Evolutionary conservation across 2,888 invertebrate genomes (phyloP).

Genomic region (Nomada fucata): DNA sequence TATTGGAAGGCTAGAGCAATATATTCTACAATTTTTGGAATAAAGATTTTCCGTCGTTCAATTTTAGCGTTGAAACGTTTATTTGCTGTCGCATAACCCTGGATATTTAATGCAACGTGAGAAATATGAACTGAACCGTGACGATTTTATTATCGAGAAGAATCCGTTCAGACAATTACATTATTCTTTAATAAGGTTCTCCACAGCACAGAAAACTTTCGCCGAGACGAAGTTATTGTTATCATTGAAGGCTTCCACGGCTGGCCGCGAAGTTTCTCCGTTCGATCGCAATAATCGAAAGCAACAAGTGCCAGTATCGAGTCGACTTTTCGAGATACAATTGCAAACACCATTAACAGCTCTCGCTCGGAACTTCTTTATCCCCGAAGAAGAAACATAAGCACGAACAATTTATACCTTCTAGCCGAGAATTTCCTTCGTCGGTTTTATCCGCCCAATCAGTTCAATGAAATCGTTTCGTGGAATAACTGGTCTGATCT

Average conservation of each 20-base stretch:
- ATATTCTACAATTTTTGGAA: too few species aligned
- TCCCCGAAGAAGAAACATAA: conserved; percentile 30
- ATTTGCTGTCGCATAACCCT: too few species aligned
- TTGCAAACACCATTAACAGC: conserved; percentile 30
- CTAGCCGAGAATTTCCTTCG: background rate
- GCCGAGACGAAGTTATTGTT: background rate
- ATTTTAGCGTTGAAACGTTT: too few species aligned
- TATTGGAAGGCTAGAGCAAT: too few species aligned
- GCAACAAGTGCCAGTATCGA: conserved; percentile 23
- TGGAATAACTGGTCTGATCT: background rate
- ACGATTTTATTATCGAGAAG: too few species aligned
- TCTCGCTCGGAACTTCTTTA: conserved; percentile 11
- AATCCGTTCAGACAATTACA: background rate
- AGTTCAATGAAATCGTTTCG: conserved; percentile 1
- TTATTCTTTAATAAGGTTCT: background rate
- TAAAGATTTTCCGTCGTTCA: too few species aligned
- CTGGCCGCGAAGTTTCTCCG: background rate
- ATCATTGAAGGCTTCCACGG: background rate
- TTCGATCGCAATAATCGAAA: conserved; percentile 17
- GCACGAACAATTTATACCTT: conserved; percentile 15
- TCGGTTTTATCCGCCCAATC: conserved; percentile 9
- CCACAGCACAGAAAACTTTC: background rate
- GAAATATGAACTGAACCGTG: too few species aligned
- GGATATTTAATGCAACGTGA: too few species aligned
- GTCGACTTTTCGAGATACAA: conserved; percentile 18